Evolutionary conservation across 2,888 invertebrate species (phyloP).

Genomic region (Flabesymbios commensalis): DNA sequence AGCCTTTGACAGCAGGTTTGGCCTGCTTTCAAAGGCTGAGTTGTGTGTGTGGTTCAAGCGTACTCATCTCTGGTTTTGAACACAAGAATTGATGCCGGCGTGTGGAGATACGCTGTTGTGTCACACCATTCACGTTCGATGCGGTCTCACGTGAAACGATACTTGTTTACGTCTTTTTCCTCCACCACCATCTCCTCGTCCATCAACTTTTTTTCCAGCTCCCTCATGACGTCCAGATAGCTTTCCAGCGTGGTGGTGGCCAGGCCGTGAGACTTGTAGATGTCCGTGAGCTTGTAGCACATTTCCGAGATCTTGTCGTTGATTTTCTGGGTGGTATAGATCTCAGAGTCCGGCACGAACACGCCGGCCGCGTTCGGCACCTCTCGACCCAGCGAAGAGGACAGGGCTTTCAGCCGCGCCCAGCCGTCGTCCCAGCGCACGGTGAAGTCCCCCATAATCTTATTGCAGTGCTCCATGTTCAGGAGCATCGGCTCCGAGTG

Average conservation of each 20-base stretch:
- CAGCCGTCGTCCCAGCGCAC: constrained; percentile 38
- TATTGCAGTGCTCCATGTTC: constrained; percentile 28
- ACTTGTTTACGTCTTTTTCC: too few relatives aligned
- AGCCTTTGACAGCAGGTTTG: too few relatives aligned
- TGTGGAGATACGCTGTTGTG: too few relatives aligned
- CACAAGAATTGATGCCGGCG: too few relatives aligned
- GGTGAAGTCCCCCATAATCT: constrained; percentile 26
- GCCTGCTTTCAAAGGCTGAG: too few relatives aligned
- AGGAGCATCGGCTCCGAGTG: constrained; percentile 23
- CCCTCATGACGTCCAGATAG: constrained; percentile 22
- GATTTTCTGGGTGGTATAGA: constrained; percentile 20
- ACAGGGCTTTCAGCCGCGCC: constrained; percentile 31
- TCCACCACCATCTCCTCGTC: too few relatives aligned
- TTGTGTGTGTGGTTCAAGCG: too few relatives aligned
- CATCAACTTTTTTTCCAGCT: constrained; percentile 23
- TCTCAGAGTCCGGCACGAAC: constrained; percentile 24
- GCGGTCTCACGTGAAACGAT: too few relatives aligned
- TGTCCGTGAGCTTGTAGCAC: constrained; percentile 22
- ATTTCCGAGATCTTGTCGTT: constrained; percentile 20
- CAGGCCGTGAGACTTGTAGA: constrained; percentile 26
- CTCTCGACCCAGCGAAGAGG: constrained; percentile 31
- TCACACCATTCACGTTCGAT: too few relatives aligned
- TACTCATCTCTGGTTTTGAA: too few relatives aligned
- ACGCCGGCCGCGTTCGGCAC: constrained; percentile 23
- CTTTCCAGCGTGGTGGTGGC: constrained; percentile 20